These are phyloP conservation scores for Megastigmus dorsalis DNA, from an alignment of 2,888 invertebrate species.

Conservation along the genomic window DNA sequence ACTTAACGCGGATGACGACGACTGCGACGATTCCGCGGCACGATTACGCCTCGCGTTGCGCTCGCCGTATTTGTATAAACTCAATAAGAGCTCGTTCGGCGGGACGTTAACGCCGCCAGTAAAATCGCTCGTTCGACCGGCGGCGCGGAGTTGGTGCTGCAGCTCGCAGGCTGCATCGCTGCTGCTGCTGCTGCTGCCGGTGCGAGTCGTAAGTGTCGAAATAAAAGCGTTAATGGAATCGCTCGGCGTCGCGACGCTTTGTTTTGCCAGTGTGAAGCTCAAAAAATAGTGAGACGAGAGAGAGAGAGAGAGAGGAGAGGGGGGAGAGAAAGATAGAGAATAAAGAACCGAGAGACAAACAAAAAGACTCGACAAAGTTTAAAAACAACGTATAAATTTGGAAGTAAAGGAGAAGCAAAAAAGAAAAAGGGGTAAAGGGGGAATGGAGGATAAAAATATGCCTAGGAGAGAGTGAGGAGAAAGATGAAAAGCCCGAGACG, in stretches of 20 bases:
- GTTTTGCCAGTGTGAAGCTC: too few relatives aligned
- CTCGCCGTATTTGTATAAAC: constrained; percentile 58
- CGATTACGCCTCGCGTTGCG: constrained; percentile 50
- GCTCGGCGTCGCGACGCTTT: constrained; percentile 59
- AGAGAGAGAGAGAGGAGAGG: constrained; percentile 2
- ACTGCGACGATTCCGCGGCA: constrained; percentile 49
- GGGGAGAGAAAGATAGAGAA: neutral
- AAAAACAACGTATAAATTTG: constrained; percentile 53
- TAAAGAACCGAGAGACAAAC: neutral
- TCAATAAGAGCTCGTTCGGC: constrained; percentile 58
- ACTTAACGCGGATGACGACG: neutral
- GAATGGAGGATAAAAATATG: constrained; percentile 50
- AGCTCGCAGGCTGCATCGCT: too few relatives aligned
- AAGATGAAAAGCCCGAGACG: constrained; percentile 42
- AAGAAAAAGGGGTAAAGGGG: constrained; percentile 21
- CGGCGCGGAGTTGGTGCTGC: too few relatives aligned
- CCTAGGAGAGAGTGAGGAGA: neutral
- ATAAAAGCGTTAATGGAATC: constrained; percentile 69
- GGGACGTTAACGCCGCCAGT: constrained; percentile 63
- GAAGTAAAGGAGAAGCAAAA: neutral
- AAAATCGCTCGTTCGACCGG: constrained; percentile 65
- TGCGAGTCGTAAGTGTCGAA: constrained; percentile 62
- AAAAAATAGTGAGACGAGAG: too few relatives aligned
- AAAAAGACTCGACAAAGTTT: constrained; percentile 10
- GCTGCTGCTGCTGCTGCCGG: neutral